phyloP scores from a whole-genome alignment of 2,113 vertebrate species.

The Notothenia rossii region DNA sequence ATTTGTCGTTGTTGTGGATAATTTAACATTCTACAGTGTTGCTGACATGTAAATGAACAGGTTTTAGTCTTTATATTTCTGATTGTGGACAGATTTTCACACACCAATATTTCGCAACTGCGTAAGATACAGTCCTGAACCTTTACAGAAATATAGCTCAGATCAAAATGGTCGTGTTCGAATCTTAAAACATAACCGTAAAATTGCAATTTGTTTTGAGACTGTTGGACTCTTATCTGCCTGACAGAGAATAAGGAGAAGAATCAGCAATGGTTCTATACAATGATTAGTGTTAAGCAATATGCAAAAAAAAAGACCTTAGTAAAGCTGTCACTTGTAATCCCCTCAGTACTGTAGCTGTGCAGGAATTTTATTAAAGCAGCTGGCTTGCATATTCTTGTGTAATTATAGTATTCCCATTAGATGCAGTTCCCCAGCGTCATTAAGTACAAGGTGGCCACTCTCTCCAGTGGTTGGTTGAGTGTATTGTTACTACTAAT shows the following conservation, averaged over 20 bases:
- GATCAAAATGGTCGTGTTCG: too few relatives aligned
- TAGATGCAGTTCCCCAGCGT: constrained; percentile 42
- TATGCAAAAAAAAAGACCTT: constrained; percentile 14
- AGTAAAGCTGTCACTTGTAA: constrained; percentile 49
- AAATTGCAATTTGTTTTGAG: too few relatives aligned
- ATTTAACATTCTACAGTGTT: too few relatives aligned
- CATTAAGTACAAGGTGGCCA: constrained; percentile 20
- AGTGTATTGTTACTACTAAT: constrained; percentile 1
- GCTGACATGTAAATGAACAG: too few relatives aligned
- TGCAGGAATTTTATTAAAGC: constrained; percentile 37
- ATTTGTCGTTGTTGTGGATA: too few relatives aligned
- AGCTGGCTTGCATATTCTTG: constrained; percentile 35
- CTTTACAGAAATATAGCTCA: too few relatives aligned
- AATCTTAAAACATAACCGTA: too few relatives aligned
- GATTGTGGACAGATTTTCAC: too few relatives aligned
- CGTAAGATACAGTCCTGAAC: too few relatives aligned
- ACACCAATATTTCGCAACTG: too few relatives aligned
- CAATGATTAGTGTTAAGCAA: constrained; percentile 35
- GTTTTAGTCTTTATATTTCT: too few relatives aligned
- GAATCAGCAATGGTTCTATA: constrained; percentile 31
- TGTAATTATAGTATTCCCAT: constrained; percentile 35
- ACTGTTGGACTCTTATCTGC: not conserved
- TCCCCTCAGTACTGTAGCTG: constrained; percentile 27
- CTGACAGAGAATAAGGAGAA: constrained; percentile 14
- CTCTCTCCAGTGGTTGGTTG: constrained; percentile 14